Conservation (phyloP, 1,140 invertebrate genomes). For the Saxidomus purpurata region DNA sequence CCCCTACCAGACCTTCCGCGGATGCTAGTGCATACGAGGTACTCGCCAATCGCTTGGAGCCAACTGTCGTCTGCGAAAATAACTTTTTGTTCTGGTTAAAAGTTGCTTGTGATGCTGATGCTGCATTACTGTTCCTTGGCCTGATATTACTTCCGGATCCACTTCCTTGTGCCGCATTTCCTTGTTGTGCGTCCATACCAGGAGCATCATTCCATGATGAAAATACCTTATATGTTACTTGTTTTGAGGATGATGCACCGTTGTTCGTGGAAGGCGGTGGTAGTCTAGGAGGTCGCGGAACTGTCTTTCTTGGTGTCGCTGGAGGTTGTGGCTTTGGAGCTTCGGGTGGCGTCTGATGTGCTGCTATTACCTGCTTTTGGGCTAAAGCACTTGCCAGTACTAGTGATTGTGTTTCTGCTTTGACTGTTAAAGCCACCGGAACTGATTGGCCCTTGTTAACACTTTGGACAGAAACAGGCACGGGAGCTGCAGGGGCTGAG, state of each 20-base stretch:
- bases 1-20: neutral
- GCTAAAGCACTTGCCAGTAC: neutral
- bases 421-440: neutral
- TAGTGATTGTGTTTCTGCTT: neutral
- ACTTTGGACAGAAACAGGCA: too few species aligned
- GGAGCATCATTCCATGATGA: neutral
- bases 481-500: too few species aligned
- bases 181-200: neutral
- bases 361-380: neutral
- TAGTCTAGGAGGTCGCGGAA: neutral
- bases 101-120: neutral
- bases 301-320: neutral
- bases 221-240: neutral
- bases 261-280: neutral
- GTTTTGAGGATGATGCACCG: neutral
- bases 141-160: neutral
- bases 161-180: neutral
- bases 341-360: neutral
- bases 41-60: neutral
- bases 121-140: neutral
- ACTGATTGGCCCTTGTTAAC: too few species aligned
- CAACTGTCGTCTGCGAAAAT: neutral
- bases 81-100: neutral
- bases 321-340: neutral
- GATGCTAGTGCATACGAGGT: neutral